phyloP scores from a whole-genome alignment of 2,888 invertebrate species.

The Aethes cnicana region DNA sequence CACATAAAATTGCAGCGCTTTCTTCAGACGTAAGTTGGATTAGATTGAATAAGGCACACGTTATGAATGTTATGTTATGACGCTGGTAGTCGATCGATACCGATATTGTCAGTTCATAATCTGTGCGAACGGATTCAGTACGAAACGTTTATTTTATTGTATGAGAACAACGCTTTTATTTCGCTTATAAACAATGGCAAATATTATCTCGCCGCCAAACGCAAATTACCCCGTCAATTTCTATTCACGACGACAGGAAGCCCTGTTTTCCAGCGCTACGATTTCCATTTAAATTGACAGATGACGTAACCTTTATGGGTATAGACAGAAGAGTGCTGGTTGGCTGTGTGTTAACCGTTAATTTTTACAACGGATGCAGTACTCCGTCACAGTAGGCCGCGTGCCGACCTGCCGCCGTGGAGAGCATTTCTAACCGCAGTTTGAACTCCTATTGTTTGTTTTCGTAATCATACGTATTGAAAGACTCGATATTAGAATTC shows the following conservation, averaged over 20 bases:
- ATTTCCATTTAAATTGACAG: slow-evolving; percentile 43
- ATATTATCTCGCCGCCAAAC: slow-evolving; percentile 26
- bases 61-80: background rate
- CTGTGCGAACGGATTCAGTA: background rate
- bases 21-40: background rate
- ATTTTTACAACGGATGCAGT: slow-evolving; percentile 58
- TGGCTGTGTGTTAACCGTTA: slow-evolving; percentile 51
- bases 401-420: slow-evolving; percentile 46
- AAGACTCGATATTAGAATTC: background rate
- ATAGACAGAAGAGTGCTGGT: slow-evolving; percentile 37
- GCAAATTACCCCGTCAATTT: slow-evolving; percentile 38
- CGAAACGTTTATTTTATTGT: slow-evolving; percentile 1
- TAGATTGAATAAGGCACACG: slow-evolving; percentile 5
- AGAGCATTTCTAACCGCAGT: slow-evolving; percentile 58
- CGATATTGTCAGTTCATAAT: background rate
- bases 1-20: slow-evolving; percentile 9
- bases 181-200: slow-evolving; percentile 14
- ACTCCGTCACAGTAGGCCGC: slow-evolving; percentile 63
- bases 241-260: slow-evolving; percentile 67
- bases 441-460: slow-evolving; percentile 59
- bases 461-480: slow-evolving; percentile 48
- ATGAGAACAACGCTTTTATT: slow-evolving; percentile 11
- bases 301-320: slow-evolving; percentile 35
- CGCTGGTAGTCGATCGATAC: background rate
- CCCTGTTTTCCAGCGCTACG: slow-evolving; percentile 65